Base-by-base conservation (phyloP, 2,888 invertebrate genomes). In the Linnaemya tessellans region DNA sequence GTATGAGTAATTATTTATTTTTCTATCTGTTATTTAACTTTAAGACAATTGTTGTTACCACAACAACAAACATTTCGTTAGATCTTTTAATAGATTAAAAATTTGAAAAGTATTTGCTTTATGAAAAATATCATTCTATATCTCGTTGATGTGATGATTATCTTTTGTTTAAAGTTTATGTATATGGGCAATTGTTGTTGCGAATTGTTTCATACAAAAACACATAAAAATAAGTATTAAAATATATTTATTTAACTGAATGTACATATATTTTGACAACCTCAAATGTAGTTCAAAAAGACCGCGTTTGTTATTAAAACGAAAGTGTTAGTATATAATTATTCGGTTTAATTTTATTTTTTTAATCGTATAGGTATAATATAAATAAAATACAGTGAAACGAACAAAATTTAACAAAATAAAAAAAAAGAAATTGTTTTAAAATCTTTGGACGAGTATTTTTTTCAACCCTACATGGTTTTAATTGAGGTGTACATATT, bases 1-100 rank as follows among this genome's bases (percentile, higher is more conserved):
- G 84, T 84, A 84, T 84, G 80, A 81, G 71, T 80, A 84, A 84
- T 84, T 81, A 74, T 75, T 68, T 74, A 68, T 74, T 68, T 74
- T 68, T 75, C 49, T 56, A 22, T 78, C 15, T 58, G 60, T 74
- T 60, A 58, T 43, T 60, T 81, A n/a, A 58, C 13, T 68, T 22
- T 38, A 3, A 51, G 62, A 35, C 51, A 56, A 65, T 54, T 43
- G 43, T 67, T 20, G 35, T 18, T 38, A 5, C n/a, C 5, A 15
- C 70, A 43, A 7, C 22, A 22, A 22, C 25, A 65, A 2, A 22
- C 4, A 22, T 64, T 22, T 13, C 15, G 41, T 64, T 22, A 41
- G 41, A 67, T 49, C n/a, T 67, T 67, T 64, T 9, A n/a, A 25
- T 3, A 58, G 71, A 58, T 56, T 58, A 58, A 25, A 43, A n/a